Conservation (phyloP, 2,888 invertebrate genomes). For the Mayetiola destructor region DNA sequence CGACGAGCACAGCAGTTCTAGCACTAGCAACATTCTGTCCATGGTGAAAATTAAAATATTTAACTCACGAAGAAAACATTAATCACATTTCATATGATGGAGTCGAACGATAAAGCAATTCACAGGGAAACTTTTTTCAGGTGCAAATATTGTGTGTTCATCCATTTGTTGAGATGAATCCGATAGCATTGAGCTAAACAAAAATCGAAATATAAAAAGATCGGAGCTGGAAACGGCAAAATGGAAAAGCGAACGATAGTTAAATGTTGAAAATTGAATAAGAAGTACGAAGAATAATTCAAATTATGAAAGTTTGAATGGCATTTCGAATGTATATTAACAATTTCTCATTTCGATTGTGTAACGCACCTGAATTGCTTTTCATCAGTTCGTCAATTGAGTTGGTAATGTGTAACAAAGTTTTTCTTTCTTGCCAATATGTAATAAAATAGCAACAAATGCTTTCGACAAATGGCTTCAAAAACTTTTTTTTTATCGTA, state of each 20-base stretch:
- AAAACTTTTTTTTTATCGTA: not conserved
- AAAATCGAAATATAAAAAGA: not conserved
- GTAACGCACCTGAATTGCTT: not conserved
- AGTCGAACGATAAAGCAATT: not conserved
- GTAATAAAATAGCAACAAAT: not conserved
- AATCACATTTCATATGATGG: not conserved
- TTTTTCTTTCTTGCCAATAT: not conserved
- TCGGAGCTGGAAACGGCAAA: not conserved
- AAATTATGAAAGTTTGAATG: not conserved
- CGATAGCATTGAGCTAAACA: not conserved
- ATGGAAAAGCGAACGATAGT: not conserved
- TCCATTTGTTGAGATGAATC: not conserved
- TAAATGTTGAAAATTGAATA: not conserved
- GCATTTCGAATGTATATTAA: slow-evolving; percentile 3
- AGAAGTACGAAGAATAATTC: not conserved
- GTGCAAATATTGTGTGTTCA: not conserved
- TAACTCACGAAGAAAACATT: not conserved
- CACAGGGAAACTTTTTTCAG: not conserved
- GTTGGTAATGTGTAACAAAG: not conserved
- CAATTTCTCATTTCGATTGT: slow-evolving; percentile 11
- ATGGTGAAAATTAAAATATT: not conserved
- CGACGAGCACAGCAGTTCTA: not conserved
- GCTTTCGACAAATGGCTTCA: not conserved
- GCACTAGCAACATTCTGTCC: not conserved
- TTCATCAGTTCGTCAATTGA: not conserved